Percentiles rank a stretch among this genome's conserved stretches.
phyloP scores from a whole-genome alignment of 2,888 invertebrate genomes.

The Yponomeuta plumbellus region DNA sequence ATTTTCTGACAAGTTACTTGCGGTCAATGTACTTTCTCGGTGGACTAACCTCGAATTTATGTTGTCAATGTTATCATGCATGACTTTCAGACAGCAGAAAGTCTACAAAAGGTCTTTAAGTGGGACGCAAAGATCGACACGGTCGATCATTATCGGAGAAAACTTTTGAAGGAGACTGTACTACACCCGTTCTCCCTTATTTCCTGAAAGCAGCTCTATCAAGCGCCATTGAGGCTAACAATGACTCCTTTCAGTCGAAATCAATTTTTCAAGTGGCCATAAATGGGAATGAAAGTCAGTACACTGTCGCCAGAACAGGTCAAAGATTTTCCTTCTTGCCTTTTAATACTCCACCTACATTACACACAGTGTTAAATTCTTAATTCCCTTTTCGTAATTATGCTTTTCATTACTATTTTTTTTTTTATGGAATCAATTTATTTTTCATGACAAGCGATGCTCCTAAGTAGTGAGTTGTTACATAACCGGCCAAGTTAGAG shows the following conservation, averaged over 20 bases:
- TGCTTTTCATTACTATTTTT: too few species aligned
- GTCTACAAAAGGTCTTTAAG: background rate
- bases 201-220: background rate
- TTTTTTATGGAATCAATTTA: too few species aligned
- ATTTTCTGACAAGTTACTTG: too few species aligned
- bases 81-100: too few species aligned
- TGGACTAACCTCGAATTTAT: too few species aligned
- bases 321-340: background rate
- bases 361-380: too few species aligned
- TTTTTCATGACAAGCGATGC: too few species aligned
- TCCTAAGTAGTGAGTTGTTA: too few species aligned
- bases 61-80: too few species aligned
- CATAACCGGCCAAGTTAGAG: too few species aligned
- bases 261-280: constrained; percentile 12
- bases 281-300: background rate
- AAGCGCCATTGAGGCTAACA: background rate
- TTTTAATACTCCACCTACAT: background rate
- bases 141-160: background rate
- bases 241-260: constrained; percentile 1
- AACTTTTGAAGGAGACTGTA: background rate
- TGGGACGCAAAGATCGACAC: background rate
- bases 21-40: too few species aligned
- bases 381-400: too few species aligned
- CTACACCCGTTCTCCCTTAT: background rate
- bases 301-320: background rate